A percentile compares a stretch with the other conserved stretches of the same genome.
Evolutionary conservation across 1,140 invertebrate species (phyloP).

Genomic region (Drosophila kikkawai): DNA sequence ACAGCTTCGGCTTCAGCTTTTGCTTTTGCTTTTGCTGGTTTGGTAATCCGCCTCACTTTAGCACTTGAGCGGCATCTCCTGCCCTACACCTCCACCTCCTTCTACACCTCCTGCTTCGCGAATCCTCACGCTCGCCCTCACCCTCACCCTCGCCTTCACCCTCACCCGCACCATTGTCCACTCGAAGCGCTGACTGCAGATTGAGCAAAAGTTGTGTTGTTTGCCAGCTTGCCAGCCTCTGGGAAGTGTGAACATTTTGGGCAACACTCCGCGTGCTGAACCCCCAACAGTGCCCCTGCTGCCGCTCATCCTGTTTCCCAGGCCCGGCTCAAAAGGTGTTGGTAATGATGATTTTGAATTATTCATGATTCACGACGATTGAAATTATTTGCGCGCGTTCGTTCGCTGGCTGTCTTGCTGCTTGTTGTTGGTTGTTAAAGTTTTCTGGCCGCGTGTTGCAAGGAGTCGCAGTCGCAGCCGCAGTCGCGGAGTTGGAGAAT

Average conservation of each 20-base stretch:
- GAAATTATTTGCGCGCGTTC: slow-evolving; percentile 79
- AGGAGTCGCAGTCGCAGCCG: slow-evolving; percentile 27
- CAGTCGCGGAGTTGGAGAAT: slow-evolving; percentile 5
- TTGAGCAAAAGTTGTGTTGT: slow-evolving; percentile 79
- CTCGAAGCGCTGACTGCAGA: slow-evolving; percentile 76
- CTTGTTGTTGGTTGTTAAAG: slow-evolving; percentile 66
- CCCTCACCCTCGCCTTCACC: not conserved
- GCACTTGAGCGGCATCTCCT: slow-evolving; percentile 78
- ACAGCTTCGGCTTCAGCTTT: slow-evolving; percentile 17
- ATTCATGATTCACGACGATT: slow-evolving; percentile 83
- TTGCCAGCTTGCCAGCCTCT: slow-evolving; percentile 58
- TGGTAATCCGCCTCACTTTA: slow-evolving; percentile 82
- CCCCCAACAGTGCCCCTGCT: not conserved
- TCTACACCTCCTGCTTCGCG: slow-evolving; percentile 2
- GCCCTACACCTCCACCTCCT: slow-evolving; percentile 27
- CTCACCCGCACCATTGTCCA: slow-evolving; percentile 59
- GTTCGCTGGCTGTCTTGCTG: slow-evolving; percentile 9
- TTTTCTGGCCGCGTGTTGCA: slow-evolving; percentile 75
- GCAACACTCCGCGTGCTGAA: slow-evolving; percentile 69
- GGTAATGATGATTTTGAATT: slow-evolving; percentile 84
- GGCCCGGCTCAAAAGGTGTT: slow-evolving; percentile 78
- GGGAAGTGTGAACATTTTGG: slow-evolving; percentile 83
- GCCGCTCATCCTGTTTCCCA: slow-evolving; percentile 39
- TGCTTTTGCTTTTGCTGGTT: slow-evolving; percentile 64
- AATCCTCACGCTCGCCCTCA: slow-evolving; percentile 3